Base-by-base conservation (phyloP, 2,113 vertebrate species). In the Xenopus borealis region DNA sequence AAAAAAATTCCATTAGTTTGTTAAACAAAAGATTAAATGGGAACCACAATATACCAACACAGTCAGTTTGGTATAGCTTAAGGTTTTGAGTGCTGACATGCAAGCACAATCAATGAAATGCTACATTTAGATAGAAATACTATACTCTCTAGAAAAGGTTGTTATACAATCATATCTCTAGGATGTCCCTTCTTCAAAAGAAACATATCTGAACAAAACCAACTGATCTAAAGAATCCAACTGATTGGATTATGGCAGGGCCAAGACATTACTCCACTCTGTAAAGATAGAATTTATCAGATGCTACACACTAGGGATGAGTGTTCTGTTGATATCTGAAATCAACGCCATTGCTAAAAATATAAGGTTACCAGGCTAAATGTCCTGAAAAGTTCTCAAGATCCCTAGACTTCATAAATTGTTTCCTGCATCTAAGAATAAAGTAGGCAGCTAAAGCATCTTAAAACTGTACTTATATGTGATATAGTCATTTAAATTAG, bases 401-500 rank as follows among this genome's bases (percentile, higher is more conserved):
- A 11, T 47, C 23, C 4, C 14, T 44, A 33, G 14, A 55, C 66
- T 76, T 67, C 45, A 67, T 12, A 50, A 45, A 50, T 16, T 23
- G 65, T 20, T 50, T 67, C 45, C 10, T 11, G 11, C 45, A 50
- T 50, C 65, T 23, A 67, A 50, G 18, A 18, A 18, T 20, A 14
- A 70, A 27, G 20, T 23, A 69, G 12, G 45, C 13, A 40, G 20
- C 52, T 5, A 17, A 59, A 86, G 69, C 80, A 78, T 76, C 74
- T 80, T 80, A 66, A 30, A 82, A 85, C 72, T 71, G 74, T 72
- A 72, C 81, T 81, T 82, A 52, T 79, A 62, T 81, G 76, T 81
- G 81, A 81, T 80, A 83, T 78, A 86, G 85, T 83, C 83, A 87
- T 88, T 87, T 81, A 86, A 88, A 87, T 87, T 77, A 87, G 80